Conservation (phyloP, 2,888 invertebrate genomes). For the Idaea biselata region DNA sequence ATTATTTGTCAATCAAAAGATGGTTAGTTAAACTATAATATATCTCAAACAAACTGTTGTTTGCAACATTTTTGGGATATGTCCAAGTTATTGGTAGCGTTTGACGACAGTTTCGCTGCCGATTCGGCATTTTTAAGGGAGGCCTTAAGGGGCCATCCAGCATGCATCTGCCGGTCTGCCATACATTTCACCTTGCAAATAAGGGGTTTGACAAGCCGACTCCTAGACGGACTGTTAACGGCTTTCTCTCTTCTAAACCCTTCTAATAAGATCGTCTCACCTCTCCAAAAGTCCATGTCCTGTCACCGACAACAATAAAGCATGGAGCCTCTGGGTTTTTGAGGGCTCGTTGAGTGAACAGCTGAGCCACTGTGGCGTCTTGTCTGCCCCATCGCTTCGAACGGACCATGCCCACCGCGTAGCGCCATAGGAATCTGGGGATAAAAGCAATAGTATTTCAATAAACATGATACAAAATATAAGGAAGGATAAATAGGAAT, state of each 20-base stretch:
- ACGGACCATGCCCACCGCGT: slow-evolving; percentile 71
- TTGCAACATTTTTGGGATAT: no score
- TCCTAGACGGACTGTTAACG: no score
- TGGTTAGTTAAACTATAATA: background rate
- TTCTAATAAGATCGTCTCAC: slow-evolving; percentile 45
- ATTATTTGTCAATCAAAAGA: no score
- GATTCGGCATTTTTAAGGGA: no score
- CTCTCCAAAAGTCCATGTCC: slow-evolving; percentile 84
- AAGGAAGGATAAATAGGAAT: slow-evolving; percentile 3
- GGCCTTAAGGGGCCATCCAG: no score
- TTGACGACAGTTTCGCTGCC: no score
- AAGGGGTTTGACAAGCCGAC: no score
- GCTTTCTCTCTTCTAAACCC: no score
- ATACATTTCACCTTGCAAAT: no score
- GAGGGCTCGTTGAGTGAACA: slow-evolving; percentile 81
- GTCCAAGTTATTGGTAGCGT: no score
- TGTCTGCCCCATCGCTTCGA: slow-evolving; percentile 76
- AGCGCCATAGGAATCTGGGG: slow-evolving; percentile 80
- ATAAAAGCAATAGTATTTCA: background rate
- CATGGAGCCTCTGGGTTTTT: slow-evolving; percentile 83
- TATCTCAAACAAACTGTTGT: no score
- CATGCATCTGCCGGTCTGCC: no score
- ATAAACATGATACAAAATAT: background rate
- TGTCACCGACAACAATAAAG: slow-evolving; percentile 84
- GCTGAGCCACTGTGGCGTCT: slow-evolving; percentile 81